Evolutionary conservation across 2,797 vertebrate species (phyloP).

Genomic region (Hoplostethus atlanticus): DNA sequence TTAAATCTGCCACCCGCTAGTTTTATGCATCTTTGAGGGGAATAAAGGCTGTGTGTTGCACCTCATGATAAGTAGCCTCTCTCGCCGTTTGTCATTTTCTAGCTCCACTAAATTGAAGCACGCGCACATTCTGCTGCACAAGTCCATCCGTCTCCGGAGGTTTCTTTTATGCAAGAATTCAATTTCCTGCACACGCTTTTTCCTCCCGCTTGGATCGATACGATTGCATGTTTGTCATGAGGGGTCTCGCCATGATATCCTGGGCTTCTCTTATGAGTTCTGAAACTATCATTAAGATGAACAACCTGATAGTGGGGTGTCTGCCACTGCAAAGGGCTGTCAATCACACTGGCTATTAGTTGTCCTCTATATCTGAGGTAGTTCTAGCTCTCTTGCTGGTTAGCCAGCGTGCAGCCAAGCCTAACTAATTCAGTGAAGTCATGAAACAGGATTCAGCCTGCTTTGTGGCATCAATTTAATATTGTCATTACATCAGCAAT

Average conservation of each 20-base stretch:
- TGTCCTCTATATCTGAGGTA: too few species aligned
- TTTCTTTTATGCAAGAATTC: slow-evolving; percentile 58
- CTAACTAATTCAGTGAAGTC: too few species aligned
- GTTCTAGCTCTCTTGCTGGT: too few species aligned
- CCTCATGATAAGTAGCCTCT: slow-evolving; percentile 66
- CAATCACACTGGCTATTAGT: too few species aligned
- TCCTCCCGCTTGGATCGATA: slow-evolving; percentile 44
- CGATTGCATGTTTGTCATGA: slow-evolving; percentile 53
- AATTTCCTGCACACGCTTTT: slow-evolving; percentile 60
- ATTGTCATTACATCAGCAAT: too few species aligned
- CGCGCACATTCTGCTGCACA: slow-evolving; percentile 45
- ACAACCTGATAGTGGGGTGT: slow-evolving; percentile 9
- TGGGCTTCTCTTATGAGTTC: slow-evolving; percentile 28
- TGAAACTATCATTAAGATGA: slow-evolving; percentile 38
- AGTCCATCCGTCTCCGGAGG: slow-evolving; percentile 59
- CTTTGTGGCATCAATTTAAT: too few species aligned
- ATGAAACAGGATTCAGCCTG: too few species aligned
- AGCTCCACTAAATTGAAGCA: slow-evolving; percentile 25
- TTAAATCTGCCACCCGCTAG: slow-evolving; percentile 85
- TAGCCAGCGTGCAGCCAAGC: too few species aligned
- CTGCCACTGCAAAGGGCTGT: too few species aligned
- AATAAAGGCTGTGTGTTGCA: slow-evolving; percentile 74
- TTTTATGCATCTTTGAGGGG: slow-evolving; percentile 80
- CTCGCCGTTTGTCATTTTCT: slow-evolving; percentile 54
- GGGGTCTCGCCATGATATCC: slow-evolving; percentile 29